A percentile compares a stretch with the other conserved stretches of the same genome.
Conservation (phyloP, 64 coral and sea anemone species). For the Orbicella faveolata region DNA sequence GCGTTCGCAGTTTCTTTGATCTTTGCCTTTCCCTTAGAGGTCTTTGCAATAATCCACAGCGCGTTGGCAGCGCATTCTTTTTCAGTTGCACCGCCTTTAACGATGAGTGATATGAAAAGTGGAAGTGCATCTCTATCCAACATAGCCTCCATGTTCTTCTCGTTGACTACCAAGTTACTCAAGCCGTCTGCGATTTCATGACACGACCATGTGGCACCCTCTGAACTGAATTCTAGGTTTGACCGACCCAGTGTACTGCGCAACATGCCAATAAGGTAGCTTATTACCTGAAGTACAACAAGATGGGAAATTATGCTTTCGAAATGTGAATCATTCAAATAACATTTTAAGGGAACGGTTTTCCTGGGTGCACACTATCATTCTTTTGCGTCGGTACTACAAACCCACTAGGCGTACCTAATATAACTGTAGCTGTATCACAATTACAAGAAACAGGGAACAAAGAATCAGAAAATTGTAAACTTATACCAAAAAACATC, state of each 20-base stretch:
- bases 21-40: conserved; percentile 40
- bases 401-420: no score
- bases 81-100: conserved; percentile 49
- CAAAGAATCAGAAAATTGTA: no score
- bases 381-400: no score
- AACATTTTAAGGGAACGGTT: no score
- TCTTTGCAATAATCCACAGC: conserved; percentile 67
- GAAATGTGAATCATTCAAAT: no score
- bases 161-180: conserved; percentile 7
- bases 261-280: conserved; percentile 51
- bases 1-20: conserved; percentile 21
- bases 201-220: conserved; percentile 30
- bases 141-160: conserved; percentile 22
- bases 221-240: conserved; percentile 6
- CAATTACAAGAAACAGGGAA: no score
- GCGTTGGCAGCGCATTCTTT: conserved; percentile 75
- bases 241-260: conserved; percentile 28
- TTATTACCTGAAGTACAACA: conserved; percentile 13
- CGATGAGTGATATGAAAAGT: conserved; percentile 31
- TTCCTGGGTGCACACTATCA: no score
- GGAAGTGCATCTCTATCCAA: conserved; percentile 57
- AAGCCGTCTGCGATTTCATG: conserved; percentile 38
- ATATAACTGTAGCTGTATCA: no score
- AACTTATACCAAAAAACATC: no score
- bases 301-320: background rate